phyloP scores from a whole-genome alignment of 2,888 invertebrate genomes.

The Osedax frankpressi region DNA sequence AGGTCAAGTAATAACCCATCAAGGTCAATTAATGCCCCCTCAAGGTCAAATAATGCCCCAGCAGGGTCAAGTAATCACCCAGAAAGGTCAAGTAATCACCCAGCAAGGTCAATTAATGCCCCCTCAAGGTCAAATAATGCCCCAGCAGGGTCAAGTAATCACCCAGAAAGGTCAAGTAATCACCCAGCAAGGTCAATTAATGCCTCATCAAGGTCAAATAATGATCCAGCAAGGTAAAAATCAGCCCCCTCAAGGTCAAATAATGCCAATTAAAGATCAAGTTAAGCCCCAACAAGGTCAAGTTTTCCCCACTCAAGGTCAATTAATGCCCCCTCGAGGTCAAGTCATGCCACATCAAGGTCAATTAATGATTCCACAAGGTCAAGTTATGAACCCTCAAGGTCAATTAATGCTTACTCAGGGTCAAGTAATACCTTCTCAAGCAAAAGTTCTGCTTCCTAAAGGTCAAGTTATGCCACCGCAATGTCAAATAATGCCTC shows the following conservation, averaged over 20 bases:
- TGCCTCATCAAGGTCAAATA: neutral
- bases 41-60: neutral
- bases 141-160: neutral
- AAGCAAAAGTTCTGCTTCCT: neutral
- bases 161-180: neutral
- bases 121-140: neutral
- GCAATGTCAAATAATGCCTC: neutral
- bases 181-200: neutral
- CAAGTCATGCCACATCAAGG: neutral
- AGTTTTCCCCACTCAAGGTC: neutral
- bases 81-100: neutral
- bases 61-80: neutral
- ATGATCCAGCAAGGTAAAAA: neutral
- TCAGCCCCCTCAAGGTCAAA: neutral
- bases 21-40: neutral
- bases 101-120: neutral
- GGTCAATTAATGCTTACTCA: neutral
- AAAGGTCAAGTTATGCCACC: neutral
- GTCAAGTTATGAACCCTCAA: neutral
- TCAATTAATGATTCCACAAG: neutral
- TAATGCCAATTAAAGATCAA: neutral
- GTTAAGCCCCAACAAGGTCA: neutral
- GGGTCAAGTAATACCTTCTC: neutral
- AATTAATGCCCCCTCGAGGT: neutral
- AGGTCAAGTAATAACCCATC: neutral